A percentile compares a stretch with the other conserved stretches of the same genome.
Conservation (phyloP, 2,797 vertebrate genomes). For the Galaxias olidus region DNA sequence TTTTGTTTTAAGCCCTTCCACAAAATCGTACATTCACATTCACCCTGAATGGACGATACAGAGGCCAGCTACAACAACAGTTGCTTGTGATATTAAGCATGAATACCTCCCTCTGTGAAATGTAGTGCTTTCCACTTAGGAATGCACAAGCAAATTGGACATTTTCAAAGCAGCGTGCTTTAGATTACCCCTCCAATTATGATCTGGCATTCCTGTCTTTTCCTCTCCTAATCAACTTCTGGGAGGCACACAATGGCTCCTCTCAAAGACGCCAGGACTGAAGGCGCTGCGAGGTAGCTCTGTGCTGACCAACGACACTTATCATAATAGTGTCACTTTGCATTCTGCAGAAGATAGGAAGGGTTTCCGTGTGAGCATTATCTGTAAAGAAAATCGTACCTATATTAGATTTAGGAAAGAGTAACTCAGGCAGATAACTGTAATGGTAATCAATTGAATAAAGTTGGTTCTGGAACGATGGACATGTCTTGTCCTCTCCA, state of each 20-base stretch:
- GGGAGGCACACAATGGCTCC: constrained; percentile 36
- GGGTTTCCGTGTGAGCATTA: constrained; percentile 51
- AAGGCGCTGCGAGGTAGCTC: constrained; percentile 10
- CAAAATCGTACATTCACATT: constrained; percentile 19
- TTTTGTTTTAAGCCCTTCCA: constrained; percentile 4
- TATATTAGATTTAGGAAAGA: constrained; percentile 58
- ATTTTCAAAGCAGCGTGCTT: constrained; percentile 50
- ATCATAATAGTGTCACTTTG: not conserved
- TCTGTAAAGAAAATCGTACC: constrained; percentile 66
- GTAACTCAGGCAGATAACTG: constrained; percentile 45
- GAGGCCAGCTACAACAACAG: constrained; percentile 31
- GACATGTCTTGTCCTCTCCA: constrained; percentile 11
- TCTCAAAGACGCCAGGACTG: constrained; percentile 33
- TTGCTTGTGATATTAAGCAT: constrained; percentile 44
- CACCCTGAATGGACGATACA: constrained; percentile 17
- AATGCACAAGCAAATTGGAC: constrained; percentile 37
- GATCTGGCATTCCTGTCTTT: constrained; percentile 25
- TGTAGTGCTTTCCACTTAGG: constrained; percentile 35
- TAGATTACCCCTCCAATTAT: constrained; percentile 29
- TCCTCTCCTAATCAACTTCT: constrained; percentile 25
- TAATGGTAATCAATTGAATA: constrained; percentile 54
- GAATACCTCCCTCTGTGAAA: constrained; percentile 34
- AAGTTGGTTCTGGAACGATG: constrained; percentile 19
- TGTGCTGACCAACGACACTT: constrained; percentile 2
- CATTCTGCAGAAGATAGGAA: constrained; percentile 20